Conservation (phyloP, 1,140 invertebrate species). For the Tribolium madens region DNA sequence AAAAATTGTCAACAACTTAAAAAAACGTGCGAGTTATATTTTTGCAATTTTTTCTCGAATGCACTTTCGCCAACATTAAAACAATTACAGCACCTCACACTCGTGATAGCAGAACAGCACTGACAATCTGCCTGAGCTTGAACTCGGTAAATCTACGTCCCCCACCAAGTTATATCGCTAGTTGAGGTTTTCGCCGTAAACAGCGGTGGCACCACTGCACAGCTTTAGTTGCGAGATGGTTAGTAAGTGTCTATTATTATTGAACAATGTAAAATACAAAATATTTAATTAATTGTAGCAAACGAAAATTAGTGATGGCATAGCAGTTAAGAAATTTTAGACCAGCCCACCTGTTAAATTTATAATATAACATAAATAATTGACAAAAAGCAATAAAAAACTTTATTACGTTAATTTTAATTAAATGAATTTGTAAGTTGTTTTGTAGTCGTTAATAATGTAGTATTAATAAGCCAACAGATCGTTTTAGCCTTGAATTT, state of each 20-base stretch:
- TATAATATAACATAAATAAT: background rate
- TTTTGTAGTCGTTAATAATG: background rate
- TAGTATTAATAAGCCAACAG: background rate
- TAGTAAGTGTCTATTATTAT: too few relatives aligned
- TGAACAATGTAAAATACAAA: too few relatives aligned
- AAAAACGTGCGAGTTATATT: background rate
- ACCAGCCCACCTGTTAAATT: background rate
- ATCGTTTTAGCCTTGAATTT: background rate
- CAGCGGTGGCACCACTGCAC: slow-evolving; percentile 3
- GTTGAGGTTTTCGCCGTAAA: slow-evolving; percentile 2
- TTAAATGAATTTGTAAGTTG: background rate
- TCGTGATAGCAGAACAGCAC: background rate
- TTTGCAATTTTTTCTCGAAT: background rate
- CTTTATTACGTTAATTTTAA: background rate
- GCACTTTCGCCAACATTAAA: background rate
- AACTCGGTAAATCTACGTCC: slow-evolving; percentile 21
- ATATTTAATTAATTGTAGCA: background rate
- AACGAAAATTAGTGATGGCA: background rate
- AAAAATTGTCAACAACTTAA: too few relatives aligned
- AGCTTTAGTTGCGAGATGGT: slow-evolving; percentile 7
- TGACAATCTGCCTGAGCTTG: background rate
- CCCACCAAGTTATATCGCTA: slow-evolving; percentile 8
- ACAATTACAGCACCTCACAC: background rate
- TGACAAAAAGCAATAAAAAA: background rate
- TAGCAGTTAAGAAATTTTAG: background rate